A percentile compares a stretch with the other conserved stretches of the same genome.
Conservation (phyloP, 2,113 vertebrate genomes). For the Dolichallabes microphthalmus region DNA sequence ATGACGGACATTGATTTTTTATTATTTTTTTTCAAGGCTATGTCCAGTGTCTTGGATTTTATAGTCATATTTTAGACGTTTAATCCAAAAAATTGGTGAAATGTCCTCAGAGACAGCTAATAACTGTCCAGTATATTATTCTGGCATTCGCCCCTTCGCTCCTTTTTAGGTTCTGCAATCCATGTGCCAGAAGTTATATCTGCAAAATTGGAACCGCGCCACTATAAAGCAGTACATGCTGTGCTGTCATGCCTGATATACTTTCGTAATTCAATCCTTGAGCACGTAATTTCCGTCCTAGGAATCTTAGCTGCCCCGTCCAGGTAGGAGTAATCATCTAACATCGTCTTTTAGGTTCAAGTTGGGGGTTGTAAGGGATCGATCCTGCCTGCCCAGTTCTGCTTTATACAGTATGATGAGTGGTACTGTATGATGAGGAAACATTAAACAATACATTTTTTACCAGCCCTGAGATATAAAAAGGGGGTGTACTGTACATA, state of each 20-base stretch:
- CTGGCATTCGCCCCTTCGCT: neutral
- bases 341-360: slow-evolving; percentile 30
- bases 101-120: neutral
- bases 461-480: neutral
- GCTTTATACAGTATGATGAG: slow-evolving; percentile 12
- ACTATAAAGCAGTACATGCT: slow-evolving; percentile 6
- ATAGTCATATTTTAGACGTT: neutral
- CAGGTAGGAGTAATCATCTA: slow-evolving; percentile 44
- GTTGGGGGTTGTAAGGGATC: slow-evolving; percentile 17
- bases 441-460: slow-evolving; percentile 5
- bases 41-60: neutral
- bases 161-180: slow-evolving; percentile 26
- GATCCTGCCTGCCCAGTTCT: slow-evolving; percentile 16
- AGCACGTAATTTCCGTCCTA: slow-evolving; percentile 42
- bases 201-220: neutral
- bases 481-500: no score
- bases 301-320: slow-evolving; percentile 1
- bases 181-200: slow-evolving; percentile 21
- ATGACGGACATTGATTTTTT: slow-evolving; percentile 3
- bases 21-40: neutral
- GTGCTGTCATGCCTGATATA: slow-evolving; percentile 54
- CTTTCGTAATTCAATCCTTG: slow-evolving; percentile 49
- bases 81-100: neutral
- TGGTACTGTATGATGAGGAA: neutral
- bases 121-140: neutral